Base-by-base conservation (phyloP, 2,888 invertebrate species). In the Gibbula magus region DNA sequence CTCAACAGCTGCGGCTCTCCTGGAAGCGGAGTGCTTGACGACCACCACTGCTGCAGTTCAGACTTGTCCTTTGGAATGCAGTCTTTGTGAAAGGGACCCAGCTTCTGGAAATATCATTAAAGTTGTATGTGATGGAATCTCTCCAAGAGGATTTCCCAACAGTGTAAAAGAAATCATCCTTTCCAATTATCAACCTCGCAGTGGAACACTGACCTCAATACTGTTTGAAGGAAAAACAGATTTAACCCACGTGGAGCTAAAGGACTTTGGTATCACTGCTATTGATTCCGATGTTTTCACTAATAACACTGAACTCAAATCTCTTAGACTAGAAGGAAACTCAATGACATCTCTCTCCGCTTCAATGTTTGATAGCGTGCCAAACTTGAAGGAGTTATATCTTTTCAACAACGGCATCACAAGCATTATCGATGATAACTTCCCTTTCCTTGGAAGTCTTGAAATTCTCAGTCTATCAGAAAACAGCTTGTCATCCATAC, bases 391-490 rank as follows among this genome's bases (percentile, higher is more conserved):
- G 39, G 73, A 73, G 35, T 22, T 78, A 35, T 56, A 35, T 73
- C 32, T 78, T n/a, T 8, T 32, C 0, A 56, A 78, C 74, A 78
- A 78, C 70, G 25, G 74, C 25, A 78, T 78, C 45, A 53, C 78
- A 52, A 20, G 39, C 51, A 73, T 78, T 45, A n/a, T 18, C 5
- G 18, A 53, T 56, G 78, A 67, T 18, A 39, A 20, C 20, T 73
- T 78, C 56, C 18, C 35, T 8, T 54, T 29, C 25, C n/a, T 78
- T 18, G 56, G 70, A n/a, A 79, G 75, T 29, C 61, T 87, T n/a
- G 79, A 77, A 18, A 51, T 78, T 16, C 54, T 88, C 52, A 86
- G 86, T 78, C 76, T 88, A 18, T 84, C 87, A 5, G 73, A 84
- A 66, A 88, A 88, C 80, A 35, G 73, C 25, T 81, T 88, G n/a